A percentile compares a stretch with the other conserved stretches of the same genome.
Conservation (phyloP, 2,797 vertebrate genomes). For the Hemitrygon akajei region DNA sequence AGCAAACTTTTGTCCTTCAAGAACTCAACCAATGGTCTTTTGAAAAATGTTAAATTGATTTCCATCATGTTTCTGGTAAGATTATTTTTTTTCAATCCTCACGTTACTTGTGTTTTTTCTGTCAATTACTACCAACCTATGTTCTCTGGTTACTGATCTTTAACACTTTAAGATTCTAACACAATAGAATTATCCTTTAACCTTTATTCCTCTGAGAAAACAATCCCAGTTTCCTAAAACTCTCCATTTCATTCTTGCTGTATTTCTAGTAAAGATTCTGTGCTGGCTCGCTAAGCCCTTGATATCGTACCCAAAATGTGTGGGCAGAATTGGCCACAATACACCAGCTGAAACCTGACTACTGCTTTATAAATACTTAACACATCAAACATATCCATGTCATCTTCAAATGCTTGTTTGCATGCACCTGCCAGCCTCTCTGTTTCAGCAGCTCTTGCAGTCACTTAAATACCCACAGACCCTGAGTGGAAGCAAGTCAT, state of each 20-base stretch:
- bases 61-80: background rate
- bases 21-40: background rate
- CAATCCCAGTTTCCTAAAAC: background rate
- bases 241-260: background rate
- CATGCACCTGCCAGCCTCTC: too few relatives aligned
- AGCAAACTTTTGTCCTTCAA: background rate
- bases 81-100: background rate
- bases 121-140: background rate
- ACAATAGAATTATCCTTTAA: too few relatives aligned
- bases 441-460: too few relatives aligned
- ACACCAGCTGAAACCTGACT: too few relatives aligned
- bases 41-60: background rate
- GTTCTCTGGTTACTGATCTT: background rate
- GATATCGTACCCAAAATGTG: background rate
- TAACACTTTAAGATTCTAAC: too few relatives aligned
- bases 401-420: too few relatives aligned
- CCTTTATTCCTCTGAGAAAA: too few relatives aligned
- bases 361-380: too few relatives aligned
- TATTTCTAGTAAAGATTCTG: background rate
- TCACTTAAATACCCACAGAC: too few relatives aligned
- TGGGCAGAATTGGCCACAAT: background rate
- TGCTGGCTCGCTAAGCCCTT: background rate
- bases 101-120: background rate
- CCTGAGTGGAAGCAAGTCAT: too few relatives aligned
- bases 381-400: too few relatives aligned